Base-by-base conservation (phyloP, 2,113 vertebrate genomes). In the Oryzias woworae region DNA sequence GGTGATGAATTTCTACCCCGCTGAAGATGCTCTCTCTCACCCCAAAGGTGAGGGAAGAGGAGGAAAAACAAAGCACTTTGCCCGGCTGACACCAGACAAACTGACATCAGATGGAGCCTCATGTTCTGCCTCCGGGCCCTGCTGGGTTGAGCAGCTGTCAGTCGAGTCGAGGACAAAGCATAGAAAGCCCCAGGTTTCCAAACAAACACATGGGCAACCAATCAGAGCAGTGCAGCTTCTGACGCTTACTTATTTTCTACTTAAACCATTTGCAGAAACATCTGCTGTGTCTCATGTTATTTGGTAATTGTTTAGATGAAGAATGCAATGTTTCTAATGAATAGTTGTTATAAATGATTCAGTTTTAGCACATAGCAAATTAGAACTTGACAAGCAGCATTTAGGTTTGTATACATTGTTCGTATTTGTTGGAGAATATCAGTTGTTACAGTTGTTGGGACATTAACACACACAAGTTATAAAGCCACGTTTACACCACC, bases 71-170 rank as follows among this genome's bases (percentile, higher is more conserved):
- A 86, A 73, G 71, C 50, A 13, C 69, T 73, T 71, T 71, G 79
- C 61, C 73, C 77, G 61, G 69, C 78, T 81, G 81, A 79, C 81
- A 77, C 78, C 75, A 81, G 78, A 78, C 82, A 81, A 84, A 81
- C 87, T 66, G 71, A 71, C 75, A 85, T 84, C 77, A 83, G 78
- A 83, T 78, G 81, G 80, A 80, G 62, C 55, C 24, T 62, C 3
- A 18, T 73, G 73, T 77, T 85, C 46, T 54, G 75, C 84, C 77
- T 51, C 20, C 12, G 71, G 80, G 81, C 16, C 70, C 73, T 69
- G 79, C 81, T 78, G 71, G 61, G 62, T 66, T 8, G 53, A 83
- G 72, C 81, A 86, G 78, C 82, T 85, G 87, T 82, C 76, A 79
- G 77, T 71, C 14, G 61, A 64, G 66, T 28, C 1, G 18, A 65